Percentiles rank a stretch among this genome's conserved stretches.
These are phyloP conservation scores for Platycnemis pennipes DNA, from an alignment of 2,888 invertebrate genomes.

Conservation along the genomic window DNA sequence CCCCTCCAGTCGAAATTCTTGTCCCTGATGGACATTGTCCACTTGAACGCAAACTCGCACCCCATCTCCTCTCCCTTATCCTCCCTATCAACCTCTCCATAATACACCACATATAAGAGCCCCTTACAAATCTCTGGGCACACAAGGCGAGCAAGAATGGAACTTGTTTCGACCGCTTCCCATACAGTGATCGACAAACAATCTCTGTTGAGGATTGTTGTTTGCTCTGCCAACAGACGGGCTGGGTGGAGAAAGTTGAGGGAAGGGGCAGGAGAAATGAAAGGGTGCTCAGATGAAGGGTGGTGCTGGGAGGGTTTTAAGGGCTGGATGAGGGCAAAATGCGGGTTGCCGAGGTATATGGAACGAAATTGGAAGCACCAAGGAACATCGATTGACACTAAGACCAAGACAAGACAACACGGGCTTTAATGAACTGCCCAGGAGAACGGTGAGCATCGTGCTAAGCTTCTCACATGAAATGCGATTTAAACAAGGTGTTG, in stretches of 20 bases:
- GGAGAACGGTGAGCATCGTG: background rate
- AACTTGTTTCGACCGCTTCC: conserved; percentile 47
- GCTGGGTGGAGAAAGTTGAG: background rate
- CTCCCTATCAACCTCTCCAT: background rate
- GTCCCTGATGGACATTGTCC: background rate
- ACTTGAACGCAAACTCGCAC: conserved; percentile 12
- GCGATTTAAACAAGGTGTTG: background rate
- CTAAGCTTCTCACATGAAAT: background rate
- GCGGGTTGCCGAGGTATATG: background rate
- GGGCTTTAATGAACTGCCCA: background rate
- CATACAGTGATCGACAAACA: conserved; percentile 51
- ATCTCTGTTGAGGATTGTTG: conserved; percentile 52
- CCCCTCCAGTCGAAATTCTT: background rate
- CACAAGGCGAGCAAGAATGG: conserved; percentile 15
- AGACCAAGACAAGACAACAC: background rate
- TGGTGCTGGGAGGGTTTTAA: background rate
- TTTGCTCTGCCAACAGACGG: conserved; percentile 40
- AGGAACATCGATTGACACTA: background rate
- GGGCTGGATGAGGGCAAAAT: background rate
- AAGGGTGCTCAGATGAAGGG: background rate
- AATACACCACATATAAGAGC: background rate
- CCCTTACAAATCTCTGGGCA: conserved; percentile 22
- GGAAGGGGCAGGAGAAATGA: background rate
- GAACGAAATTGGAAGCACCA: background rate
- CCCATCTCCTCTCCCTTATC: background rate